Base-by-base conservation (phyloP, 1,140 invertebrate genomes). In the Heterodera schachtii region DNA sequence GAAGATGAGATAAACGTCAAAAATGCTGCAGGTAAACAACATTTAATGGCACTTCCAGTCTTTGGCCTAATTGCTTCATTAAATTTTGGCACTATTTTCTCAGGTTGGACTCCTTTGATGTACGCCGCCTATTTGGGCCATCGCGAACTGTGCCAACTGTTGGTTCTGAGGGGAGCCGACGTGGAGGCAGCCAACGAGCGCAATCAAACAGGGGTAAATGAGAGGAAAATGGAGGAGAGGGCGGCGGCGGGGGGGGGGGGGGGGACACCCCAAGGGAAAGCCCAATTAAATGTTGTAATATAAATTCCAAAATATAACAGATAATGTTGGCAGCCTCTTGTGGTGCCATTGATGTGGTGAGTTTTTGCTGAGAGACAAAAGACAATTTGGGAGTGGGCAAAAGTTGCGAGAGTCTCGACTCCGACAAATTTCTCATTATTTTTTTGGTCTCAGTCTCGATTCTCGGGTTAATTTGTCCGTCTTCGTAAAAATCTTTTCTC, bases 61-160 rank as follows among this genome's bases (percentile, higher is more conserved):
- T 31, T 52, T 52, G 11, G 6, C 2, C 49, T 52, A 52, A 52
- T 52, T 8, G 6, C 3, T 75, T 19, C 67, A 69, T n/a, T n/a
- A 76, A 71, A 64, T 64, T 44, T 11, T 74, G 31, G 6, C 49
- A 11, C 49, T 52, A 2, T 64, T 64, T 64, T 64, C 19, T 13
- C 57, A 76, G 64, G 70, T 41, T 78, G 76, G 76, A 78, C 76
- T 2, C 64, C 76, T 7, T 44, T 78, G n/a, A 78, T 78, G 76
- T 78, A 78, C 44, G 21, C 76, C 8, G 76, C 76, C 13, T 78
- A 78, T 78, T 67, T 78, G 47, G 76, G 76, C 8, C 76, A 78
- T 43, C 66, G 41, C 41, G 76, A 78, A 47, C 76, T 78, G 49
- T 78, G 76, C 66, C 76, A 78, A 67, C 49, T 78, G 21, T 67